phyloP scores from a whole-genome alignment of 2,888 invertebrate genomes.

The Gonocerus acuteangulatus region DNA sequence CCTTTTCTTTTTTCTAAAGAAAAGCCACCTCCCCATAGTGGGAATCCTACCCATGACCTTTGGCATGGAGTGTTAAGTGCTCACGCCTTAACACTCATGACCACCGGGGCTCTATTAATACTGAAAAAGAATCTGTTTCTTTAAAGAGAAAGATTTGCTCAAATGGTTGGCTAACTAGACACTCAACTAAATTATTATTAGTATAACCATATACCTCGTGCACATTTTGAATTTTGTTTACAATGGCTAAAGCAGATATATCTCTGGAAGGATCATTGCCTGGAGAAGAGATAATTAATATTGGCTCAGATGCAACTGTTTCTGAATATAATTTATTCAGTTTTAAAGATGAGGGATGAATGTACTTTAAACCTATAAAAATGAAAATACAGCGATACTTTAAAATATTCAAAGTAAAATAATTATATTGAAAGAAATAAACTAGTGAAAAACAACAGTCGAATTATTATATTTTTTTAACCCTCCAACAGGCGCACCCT shows the following conservation, averaged over 20 bases:
- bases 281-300: conserved; percentile 75
- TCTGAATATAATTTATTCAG: conserved; percentile 53
- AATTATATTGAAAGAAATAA: background rate
- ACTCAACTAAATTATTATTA: no score
- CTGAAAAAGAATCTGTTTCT: no score
- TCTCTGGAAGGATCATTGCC: conserved; percentile 88
- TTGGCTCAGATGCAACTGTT: conserved; percentile 56
- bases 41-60: no score
- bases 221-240: background rate
- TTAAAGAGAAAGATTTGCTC: no score
- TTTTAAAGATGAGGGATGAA: conserved; percentile 53
- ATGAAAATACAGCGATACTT: background rate
- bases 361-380: conserved; percentile 46
- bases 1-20: no score
- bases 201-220: conserved; percentile 13
- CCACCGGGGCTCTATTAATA: no score
- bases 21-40: no score
- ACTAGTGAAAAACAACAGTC: background rate
- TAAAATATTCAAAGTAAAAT: background rate
- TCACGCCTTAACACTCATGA: no score
- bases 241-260: conserved; percentile 47
- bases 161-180: no score
- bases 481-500: no score
- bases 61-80: no score
- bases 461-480: no score